A percentile compares a stretch with the other conserved stretches of the same genome.
Conservation (phyloP, 1,140 invertebrate genomes). For the Drosophila azteca region DNA sequence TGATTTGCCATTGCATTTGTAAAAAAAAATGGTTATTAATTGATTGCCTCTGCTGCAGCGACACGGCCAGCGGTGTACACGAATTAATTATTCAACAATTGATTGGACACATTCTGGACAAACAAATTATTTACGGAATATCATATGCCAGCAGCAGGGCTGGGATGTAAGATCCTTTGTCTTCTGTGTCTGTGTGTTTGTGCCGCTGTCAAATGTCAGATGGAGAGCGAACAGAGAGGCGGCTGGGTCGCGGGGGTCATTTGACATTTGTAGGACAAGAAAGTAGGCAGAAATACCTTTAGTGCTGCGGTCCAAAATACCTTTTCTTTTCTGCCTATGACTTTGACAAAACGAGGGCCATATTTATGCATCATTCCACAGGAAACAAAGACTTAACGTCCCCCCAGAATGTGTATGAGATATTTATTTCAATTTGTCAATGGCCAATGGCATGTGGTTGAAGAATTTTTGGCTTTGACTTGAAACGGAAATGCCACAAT, state of each 20-base stretch:
- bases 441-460: conserved; percentile 3
- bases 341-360: conserved; percentile 69
- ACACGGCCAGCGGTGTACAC: conserved; percentile 5
- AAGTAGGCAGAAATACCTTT: conserved; percentile 1
- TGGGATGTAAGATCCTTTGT: conserved; percentile 22
- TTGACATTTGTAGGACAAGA: conserved; percentile 4
- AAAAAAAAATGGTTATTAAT: conserved; percentile 57
- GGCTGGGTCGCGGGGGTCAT: background rate
- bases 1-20: conserved; percentile 18
- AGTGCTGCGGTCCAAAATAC: background rate
- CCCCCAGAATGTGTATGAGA: conserved; percentile 27
- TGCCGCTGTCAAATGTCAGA: conserved; percentile 7
- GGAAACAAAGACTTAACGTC: conserved; percentile 39
- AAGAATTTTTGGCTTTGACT: conserved; percentile 16
- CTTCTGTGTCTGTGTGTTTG: background rate
- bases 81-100: conserved; percentile 60
- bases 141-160: background rate
- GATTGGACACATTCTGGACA: conserved; percentile 42
- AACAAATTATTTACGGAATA: conserved; percentile 28
- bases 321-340: conserved; percentile 43
- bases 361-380: conserved; percentile 42
- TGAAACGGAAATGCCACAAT: conserved; percentile 31
- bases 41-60: conserved; percentile 28
- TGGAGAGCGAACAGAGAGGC: background rate
- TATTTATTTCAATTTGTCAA: conserved; percentile 58